Base-by-base conservation (phyloP, 2,113 vertebrate species). In the Hippocampus mohnikei region DNA sequence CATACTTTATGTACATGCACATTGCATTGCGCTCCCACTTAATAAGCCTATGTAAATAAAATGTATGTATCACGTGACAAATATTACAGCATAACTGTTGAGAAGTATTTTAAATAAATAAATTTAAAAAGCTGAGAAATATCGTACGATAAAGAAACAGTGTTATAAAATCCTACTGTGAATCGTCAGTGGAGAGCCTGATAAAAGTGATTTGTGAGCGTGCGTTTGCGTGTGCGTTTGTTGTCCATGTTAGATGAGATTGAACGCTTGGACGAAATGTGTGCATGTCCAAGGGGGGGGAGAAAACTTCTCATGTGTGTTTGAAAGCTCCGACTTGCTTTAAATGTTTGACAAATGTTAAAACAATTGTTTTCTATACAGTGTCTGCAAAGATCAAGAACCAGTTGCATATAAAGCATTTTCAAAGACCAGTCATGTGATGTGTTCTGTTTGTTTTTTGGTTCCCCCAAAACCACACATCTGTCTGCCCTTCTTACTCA, bases 311-410 rank as follows among this genome's bases (percentile, higher is more conserved):
- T 89, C 78, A 71, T 85, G 88, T 91, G 82, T 85, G 85, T 91
- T 82, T 90, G 87, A 85, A 76, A 85, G 81, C 84, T 91, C 88
- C 83, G 90, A 90, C 81, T 67, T 84, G 85, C 90, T 90, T 77
- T 89, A 87, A 90, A 84, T 91, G 91, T 91, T 87, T 69, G 52
- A 72, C 78, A 85, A 79, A 69, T 89, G 80, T 90, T 89, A 88
- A 84, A 78, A 37, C 90, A 83, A 90, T 87, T 94, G 90, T 92
- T 92, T 90, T 90, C 27, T 92, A 90, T 92, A 83, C 77, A 90
- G 92, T 93, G 92, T 92, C 93, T 94, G 91, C 91, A 89, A 88
- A 91, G 88, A 90, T 92, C 85, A 91, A 91, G 88, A 83, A 87
- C 80, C 84, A 81, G 79, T 88, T 89, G 87, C 88, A 91, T 92